phyloP scores from a whole-genome alignment of 1,140 invertebrate genomes.

The Zaprionus vittiger region DNA sequence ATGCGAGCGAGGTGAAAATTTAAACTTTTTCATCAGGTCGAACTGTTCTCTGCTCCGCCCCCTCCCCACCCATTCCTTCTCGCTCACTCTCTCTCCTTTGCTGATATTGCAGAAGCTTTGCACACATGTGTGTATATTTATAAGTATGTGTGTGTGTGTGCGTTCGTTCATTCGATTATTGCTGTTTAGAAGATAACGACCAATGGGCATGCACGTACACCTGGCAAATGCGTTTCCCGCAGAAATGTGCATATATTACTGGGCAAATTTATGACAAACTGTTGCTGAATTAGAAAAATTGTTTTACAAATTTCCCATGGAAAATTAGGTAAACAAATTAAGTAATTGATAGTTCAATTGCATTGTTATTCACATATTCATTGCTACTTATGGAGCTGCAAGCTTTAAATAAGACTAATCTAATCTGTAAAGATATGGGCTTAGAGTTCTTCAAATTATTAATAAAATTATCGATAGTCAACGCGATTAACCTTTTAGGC shows the following conservation, averaged over 20 bases:
- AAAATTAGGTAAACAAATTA: conserved; percentile 8
- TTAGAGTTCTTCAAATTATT: conserved; percentile 16
- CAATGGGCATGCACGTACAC: conserved; percentile 19
- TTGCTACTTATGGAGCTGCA: not conserved
- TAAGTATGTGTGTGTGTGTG: not conserved
- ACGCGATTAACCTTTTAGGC: conserved; percentile 18
- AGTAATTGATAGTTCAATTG: not conserved
- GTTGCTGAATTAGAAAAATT: conserved; percentile 23
- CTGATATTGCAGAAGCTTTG: conserved; percentile 31
- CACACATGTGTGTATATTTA: not conserved
- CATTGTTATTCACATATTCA: not conserved
- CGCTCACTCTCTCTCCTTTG: not conserved
- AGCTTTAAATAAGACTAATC: conserved; percentile 1
- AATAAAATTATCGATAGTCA: not conserved
- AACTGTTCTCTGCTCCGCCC: conserved; percentile 15
- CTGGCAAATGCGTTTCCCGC: not conserved
- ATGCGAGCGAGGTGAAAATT: conserved; percentile 44
- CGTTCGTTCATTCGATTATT: not conserved
- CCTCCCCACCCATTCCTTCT: not conserved
- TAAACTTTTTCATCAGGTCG: conserved; percentile 54
- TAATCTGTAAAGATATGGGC: conserved; percentile 28
- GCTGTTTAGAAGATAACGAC: conserved; percentile 2
- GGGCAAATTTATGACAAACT: conserved; percentile 4
- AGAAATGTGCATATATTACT: not conserved
- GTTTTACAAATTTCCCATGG: not conserved